A percentile compares a stretch with the other conserved stretches of the same genome.
Conservation (phyloP, 2,113 vertebrate genomes). For the Paratilapia polleni region DNA sequence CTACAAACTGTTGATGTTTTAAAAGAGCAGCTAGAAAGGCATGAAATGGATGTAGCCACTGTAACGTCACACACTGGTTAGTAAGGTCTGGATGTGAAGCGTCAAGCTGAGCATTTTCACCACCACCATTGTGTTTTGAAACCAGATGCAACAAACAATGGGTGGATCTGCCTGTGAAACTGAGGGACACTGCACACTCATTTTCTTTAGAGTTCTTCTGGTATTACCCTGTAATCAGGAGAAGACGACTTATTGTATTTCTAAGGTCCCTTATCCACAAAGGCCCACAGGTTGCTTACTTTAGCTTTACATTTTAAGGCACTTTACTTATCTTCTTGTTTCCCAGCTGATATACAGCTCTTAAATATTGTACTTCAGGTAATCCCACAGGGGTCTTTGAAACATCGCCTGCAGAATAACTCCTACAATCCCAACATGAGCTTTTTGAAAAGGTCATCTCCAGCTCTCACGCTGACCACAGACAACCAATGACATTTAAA, state of each 20-base stretch:
- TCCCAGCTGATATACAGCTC: background rate
- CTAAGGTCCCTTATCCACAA: background rate
- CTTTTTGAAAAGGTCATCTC: conserved; percentile 33
- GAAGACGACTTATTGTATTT: background rate
- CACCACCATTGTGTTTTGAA: background rate
- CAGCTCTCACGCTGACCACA: conserved; percentile 5
- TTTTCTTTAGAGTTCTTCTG: background rate
- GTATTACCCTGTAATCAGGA: background rate
- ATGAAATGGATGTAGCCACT: background rate
- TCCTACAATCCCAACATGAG: background rate
- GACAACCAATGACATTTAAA: conserved; percentile 18
- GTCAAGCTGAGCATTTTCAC: background rate
- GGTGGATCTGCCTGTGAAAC: background rate
- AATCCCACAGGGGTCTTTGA: background rate
- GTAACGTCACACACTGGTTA: background rate
- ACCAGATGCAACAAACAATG: background rate
- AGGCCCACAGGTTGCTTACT: background rate
- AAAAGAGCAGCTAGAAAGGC: background rate
- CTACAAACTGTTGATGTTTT: background rate
- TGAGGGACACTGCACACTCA: background rate
- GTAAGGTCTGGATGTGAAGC: background rate
- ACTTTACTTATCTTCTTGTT: background rate
- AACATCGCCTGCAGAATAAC: background rate
- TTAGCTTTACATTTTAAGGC: background rate
- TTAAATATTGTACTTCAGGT: background rate